phyloP scores from a whole-genome alignment of 2,888 invertebrate species.

The Plemyria rubiginata region DNA sequence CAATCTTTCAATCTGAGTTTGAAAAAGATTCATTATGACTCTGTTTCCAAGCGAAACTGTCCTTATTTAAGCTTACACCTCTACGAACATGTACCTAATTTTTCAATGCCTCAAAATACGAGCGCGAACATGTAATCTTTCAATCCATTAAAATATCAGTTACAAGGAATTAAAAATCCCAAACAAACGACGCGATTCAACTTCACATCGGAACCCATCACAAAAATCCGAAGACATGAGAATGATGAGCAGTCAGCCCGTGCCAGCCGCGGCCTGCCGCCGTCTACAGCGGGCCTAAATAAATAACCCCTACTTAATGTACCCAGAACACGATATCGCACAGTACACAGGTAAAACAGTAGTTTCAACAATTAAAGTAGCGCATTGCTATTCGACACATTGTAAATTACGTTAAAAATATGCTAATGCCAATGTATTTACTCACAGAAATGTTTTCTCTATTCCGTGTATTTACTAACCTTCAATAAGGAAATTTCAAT shows the following conservation, averaged over 20 bases:
- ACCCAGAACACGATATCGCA: conserved; percentile 64
- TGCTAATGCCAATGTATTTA: no score
- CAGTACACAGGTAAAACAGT: conserved; percentile 11
- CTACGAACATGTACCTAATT: background rate
- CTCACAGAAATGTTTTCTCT: no score
- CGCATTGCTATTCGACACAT: no score
- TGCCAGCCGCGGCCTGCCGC: conserved; percentile 60
- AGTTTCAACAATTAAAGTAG: no score
- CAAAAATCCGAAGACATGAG: conserved; percentile 48
- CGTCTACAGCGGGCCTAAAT: conserved; percentile 69
- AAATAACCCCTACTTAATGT: conserved; percentile 81
- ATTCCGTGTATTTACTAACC: no score
- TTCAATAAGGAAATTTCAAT: no score
- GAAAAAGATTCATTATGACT: no score
- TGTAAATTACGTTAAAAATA: no score
- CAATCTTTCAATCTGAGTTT: no score
- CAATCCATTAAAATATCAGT: conserved; percentile 3
- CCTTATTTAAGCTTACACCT: no score
- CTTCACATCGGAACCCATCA: conserved; percentile 31
- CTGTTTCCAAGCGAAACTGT: no score
- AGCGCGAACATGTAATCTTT: background rate
- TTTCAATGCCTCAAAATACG: background rate
- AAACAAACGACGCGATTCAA: conserved; percentile 29
- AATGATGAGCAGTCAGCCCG: conserved; percentile 50
- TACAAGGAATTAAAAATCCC: conserved; percentile 24